These are phyloP conservation scores for Silvanus unidentatus DNA, from an alignment of 2,888 invertebrate genomes.

Conservation along the genomic window DNA sequence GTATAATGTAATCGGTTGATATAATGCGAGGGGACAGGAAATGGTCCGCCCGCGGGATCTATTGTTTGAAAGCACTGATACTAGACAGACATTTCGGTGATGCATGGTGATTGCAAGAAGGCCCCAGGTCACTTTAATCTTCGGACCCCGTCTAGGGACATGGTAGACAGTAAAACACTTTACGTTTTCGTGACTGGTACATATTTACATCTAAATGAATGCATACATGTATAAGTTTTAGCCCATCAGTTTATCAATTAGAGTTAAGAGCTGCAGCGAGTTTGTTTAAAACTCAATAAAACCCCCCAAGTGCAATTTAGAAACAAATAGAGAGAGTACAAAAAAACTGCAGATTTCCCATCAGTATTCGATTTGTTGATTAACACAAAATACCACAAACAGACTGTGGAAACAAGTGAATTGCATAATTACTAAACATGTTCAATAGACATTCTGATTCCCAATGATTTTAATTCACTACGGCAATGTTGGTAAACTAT, in stretches of 20 bases:
- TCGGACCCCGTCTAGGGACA: conserved; percentile 6
- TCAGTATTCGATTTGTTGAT: conserved; percentile 7
- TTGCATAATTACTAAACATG: not conserved
- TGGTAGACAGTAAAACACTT: not conserved
- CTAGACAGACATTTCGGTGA: conserved; percentile 15
- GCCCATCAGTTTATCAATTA: not conserved
- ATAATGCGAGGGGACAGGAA: not conserved
- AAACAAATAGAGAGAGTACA: too few species aligned
- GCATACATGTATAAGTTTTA: too few species aligned
- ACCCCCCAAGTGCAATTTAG: too few species aligned
- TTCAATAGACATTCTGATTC: conserved; percentile 1
- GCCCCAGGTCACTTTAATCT: conserved; percentile 18
- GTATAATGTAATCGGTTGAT: too few species aligned
- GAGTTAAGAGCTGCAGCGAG: not conserved
- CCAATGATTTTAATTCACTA: not conserved
- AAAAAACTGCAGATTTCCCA: too few species aligned
- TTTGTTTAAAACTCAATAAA: not conserved
- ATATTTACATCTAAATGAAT: conserved; percentile 2
- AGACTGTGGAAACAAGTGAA: conserved; percentile 1
- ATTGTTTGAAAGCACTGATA: conserved; percentile 15
- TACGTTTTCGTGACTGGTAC: conserved; percentile 1
- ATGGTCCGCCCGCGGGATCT: conserved; percentile 10
- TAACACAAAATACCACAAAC: conserved; percentile 6
- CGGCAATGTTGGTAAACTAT: too few species aligned
- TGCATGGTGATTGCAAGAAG: conserved; percentile 17